Base-by-base conservation (phyloP, 2,888 invertebrate species). In the Unio delphinus region DNA sequence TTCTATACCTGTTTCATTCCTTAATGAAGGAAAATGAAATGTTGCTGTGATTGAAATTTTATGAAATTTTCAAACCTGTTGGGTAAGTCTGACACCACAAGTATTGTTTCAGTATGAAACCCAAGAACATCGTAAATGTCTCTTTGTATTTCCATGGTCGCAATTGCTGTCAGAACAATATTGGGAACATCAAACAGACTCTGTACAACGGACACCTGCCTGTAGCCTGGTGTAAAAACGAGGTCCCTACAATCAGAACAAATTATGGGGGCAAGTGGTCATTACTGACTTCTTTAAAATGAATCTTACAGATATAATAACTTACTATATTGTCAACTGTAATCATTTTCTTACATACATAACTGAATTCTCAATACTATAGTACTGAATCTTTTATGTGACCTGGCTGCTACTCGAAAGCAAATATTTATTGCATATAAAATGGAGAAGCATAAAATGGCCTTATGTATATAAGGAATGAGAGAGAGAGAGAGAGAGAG, bases 111-210 rank as follows among this genome's bases (percentile, higher is more conserved):
- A 2, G 26, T 68, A 18, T 63, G 45, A n/a, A 72, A 66, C 23
- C 65, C n/a, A 17, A 69, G 60, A 15, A 65, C 59, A 58, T 60
- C 30, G 30, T 66, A 70, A 34, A 73, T 65, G 56, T 73, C 73
- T 45, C 61, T 28, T 57, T 70, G 65, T 30, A 71, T 74, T 45
- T 68, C 20, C 55, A 23, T 60, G n/a, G 74, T 71, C 23, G 66
- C 68, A 61, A 70, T 74, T 18, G 74, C 74, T 56, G 70, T 70
- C 61, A 68, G 30, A 5, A 55, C 68, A 45, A 74, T 66, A 34
- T 59, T 64, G 30, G 70, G 74, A 18, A 60, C 63, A 18, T 68
- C 65, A 34, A 64, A 54, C n/a, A 71, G 54, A 55, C 68, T 70
- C 56, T 70, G 68, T 30, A 74, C 23, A 34, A 58, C 59, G 28